Conservation (phyloP, 2,113 vertebrate species). For the Chrysochloris asiatica region DNA sequence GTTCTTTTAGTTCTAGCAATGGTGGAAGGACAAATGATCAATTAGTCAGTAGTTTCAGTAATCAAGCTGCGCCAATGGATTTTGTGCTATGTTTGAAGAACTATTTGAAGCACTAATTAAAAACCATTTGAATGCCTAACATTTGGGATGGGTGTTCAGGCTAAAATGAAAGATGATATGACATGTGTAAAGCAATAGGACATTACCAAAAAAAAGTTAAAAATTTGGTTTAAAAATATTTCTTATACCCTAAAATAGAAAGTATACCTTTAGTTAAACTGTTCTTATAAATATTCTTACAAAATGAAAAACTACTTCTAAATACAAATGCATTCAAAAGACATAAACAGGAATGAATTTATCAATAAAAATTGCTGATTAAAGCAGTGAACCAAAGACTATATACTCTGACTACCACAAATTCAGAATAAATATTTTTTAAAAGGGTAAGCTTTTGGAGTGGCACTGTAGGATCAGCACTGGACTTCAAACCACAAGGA, state of each 20-base stretch:
- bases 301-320: neutral
- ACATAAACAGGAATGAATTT: neutral
- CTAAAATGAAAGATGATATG: neutral
- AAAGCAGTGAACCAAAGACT: neutral
- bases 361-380: neutral
- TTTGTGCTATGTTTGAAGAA: neutral
- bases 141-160: neutral
- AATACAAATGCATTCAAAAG: neutral
- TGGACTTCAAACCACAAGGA: no score
- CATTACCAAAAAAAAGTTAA: neutral
- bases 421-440: conserved; percentile 13
- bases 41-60: neutral
- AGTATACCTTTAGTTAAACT: neutral
- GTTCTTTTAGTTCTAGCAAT: neutral
- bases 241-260: neutral
- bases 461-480: no score
- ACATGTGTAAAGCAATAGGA: neutral
- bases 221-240: neutral
- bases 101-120: neutral
- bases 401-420: neutral
- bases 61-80: neutral
- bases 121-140: neutral
- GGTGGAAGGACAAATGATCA: neutral
- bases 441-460: no score
- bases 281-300: neutral